These are phyloP conservation scores for Dinocampus coccinellae DNA, from an alignment of 2,888 invertebrate species.

Conservation along the genomic window DNA sequence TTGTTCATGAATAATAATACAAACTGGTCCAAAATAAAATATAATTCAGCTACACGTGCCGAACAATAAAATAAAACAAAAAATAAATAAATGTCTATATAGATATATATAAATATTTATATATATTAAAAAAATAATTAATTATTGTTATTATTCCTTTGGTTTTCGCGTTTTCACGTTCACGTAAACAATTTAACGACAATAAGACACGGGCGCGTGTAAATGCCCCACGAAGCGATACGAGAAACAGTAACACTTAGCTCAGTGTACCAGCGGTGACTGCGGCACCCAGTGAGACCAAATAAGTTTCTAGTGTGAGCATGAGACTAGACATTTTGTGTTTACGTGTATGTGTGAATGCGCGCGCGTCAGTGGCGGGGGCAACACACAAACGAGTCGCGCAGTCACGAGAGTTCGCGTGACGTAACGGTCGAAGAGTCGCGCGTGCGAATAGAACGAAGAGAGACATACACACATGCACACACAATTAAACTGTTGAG, in stretches of 20 bases:
- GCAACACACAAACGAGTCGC: background rate
- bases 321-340: background rate
- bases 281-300: slow-evolving; percentile 38
- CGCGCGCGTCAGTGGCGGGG: slow-evolving; percentile 7
- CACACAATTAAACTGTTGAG: background rate
- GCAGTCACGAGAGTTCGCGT: slow-evolving; percentile 21
- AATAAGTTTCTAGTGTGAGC: slow-evolving; percentile 14
- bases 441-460: background rate
- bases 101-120: too few relatives aligned
- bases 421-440: slow-evolving; percentile 31
- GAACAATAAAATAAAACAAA: too few relatives aligned
- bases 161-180: slow-evolving; percentile 14
- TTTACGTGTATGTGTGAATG: too few relatives aligned
- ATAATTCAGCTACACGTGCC: too few relatives aligned
- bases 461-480: background rate
- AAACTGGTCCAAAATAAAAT: background rate
- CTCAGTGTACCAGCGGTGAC: slow-evolving; percentile 62
- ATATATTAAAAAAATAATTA: slow-evolving; percentile 5
- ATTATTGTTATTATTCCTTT: background rate
- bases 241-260: slow-evolving; percentile 35
- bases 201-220: slow-evolving; percentile 18
- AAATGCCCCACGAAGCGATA: slow-evolving; percentile 13
- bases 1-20: background rate
- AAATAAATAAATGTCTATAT: too few relatives aligned
- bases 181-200: slow-evolving; percentile 17